These are phyloP conservation scores for Torymus aiolomorphi DNA, from an alignment of 2,888 invertebrate species.

Conservation along the genomic window DNA sequence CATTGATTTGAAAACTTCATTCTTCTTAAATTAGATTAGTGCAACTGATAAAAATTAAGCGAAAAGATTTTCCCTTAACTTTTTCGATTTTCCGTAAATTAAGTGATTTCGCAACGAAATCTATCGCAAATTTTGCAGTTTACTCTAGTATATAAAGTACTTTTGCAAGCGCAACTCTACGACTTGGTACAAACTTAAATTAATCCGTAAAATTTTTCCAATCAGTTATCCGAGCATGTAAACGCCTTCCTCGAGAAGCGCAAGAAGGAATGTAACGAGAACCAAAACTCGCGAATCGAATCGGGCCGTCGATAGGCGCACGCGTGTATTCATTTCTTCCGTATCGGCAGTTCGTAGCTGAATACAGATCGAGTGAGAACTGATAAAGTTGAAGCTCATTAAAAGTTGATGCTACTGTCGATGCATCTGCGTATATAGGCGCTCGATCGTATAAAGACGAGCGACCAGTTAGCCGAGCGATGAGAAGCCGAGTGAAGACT, in stretches of 20 bases:
- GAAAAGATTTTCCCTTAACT: neutral
- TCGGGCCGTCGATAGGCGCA: neutral
- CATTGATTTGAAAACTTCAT: too few relatives aligned
- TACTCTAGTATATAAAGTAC: too few relatives aligned
- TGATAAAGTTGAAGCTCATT: slow-evolving; percentile 64
- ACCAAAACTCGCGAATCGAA: slow-evolving; percentile 50
- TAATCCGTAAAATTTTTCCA: slow-evolving; percentile 31
- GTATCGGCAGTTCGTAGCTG: slow-evolving; percentile 19
- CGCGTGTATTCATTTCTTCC: slow-evolving; percentile 32
- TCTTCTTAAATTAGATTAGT: too few relatives aligned
- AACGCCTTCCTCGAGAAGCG: slow-evolving; percentile 9
- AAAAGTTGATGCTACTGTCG: slow-evolving; percentile 63
- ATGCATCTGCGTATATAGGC: slow-evolving; percentile 31
- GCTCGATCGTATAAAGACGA: neutral
- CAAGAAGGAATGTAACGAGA: slow-evolving; percentile 56
- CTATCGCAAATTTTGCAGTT: too few relatives aligned
- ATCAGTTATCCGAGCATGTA: neutral
- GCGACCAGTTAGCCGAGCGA: neutral
- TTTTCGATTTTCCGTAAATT: neutral
- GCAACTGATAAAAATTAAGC: too few relatives aligned
- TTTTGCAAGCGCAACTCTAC: neutral
- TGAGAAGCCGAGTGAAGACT: neutral
- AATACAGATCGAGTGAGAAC: slow-evolving; percentile 34
- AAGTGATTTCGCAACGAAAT: too few relatives aligned
- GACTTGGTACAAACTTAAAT: slow-evolving; percentile 16